Percentiles rank a stretch among this genome's conserved stretches.
phyloP scores from a whole-genome alignment of 1,140 invertebrate species.

The Drosophila saltans region DNA sequence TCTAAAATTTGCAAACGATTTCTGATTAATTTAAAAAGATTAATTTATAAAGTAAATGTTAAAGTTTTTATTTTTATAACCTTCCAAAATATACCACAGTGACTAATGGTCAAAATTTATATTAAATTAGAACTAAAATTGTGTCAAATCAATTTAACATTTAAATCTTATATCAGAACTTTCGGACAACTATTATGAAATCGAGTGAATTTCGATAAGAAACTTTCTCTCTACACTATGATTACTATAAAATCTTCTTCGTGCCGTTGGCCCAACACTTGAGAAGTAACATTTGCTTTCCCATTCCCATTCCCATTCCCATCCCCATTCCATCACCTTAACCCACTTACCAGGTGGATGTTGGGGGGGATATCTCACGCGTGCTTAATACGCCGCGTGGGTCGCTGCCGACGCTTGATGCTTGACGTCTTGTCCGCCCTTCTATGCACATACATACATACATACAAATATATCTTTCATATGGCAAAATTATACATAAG shows the following conservation, averaged over 20 bases:
- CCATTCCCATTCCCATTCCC: not conserved
- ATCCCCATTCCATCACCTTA: not conserved
- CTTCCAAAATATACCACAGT: too few species aligned
- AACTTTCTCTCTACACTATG: not conserved
- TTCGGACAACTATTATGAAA: too few species aligned
- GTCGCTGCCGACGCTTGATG: not conserved
- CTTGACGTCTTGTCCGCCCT: slow-evolving; percentile 9
- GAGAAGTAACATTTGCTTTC: not conserved
- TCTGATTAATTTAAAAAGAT: too few species aligned
- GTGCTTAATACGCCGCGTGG: slow-evolving; percentile 24
- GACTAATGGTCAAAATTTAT: too few species aligned
- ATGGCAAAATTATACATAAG: slow-evolving; percentile 26
- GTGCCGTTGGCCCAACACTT: not conserved
- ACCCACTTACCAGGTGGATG: slow-evolving; percentile 10
- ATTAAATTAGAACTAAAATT: too few species aligned
- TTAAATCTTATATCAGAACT: too few species aligned
- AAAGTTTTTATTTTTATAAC: too few species aligned
- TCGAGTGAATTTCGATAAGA: not conserved
- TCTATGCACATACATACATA: not conserved
- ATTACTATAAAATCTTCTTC: not conserved
- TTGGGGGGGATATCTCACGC: slow-evolving; percentile 7
- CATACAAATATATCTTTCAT: not conserved
- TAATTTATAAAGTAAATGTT: too few species aligned
- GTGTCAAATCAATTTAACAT: too few species aligned
- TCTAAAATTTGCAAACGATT: too few species aligned